Evolutionary conservation across 2,888 invertebrate species (phyloP).

Genomic region (Rhagium mordax): DNA sequence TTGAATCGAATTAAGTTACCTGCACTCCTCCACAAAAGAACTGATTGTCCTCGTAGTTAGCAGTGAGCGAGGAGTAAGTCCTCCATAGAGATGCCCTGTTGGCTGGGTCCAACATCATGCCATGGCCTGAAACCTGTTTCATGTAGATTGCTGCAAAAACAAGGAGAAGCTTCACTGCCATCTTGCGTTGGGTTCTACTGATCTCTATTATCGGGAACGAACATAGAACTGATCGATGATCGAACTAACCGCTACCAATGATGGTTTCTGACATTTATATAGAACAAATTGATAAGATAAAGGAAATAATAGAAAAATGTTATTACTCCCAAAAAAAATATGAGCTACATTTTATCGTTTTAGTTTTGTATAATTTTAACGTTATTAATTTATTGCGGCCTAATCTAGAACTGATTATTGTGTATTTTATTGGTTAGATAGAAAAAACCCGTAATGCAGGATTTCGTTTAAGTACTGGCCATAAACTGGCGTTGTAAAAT

Average conservation of each 20-base stretch:
- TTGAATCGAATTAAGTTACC: constrained; percentile 59
- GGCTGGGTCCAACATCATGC: constrained; percentile 71
- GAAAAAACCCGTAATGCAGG: background rate
- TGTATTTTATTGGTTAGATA: constrained; percentile 4
- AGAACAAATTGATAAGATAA: constrained; percentile 14
- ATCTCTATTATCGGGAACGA: background rate
- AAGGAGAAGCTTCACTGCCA: constrained; percentile 11
- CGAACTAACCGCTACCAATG: background rate
- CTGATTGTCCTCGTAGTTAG: constrained; percentile 71
- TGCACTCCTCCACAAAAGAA: constrained; percentile 71
- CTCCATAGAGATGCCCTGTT: constrained; percentile 72
- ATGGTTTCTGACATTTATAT: background rate
- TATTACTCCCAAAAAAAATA: background rate
- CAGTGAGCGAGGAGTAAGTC: constrained; percentile 66
- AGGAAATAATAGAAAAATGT: background rate
- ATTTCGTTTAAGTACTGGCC: background rate
- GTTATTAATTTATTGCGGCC: background rate
- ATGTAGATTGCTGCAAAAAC: background rate
- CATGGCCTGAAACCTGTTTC: constrained; percentile 67
- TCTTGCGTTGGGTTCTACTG: background rate
- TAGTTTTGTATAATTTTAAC: background rate
- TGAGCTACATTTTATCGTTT: background rate
- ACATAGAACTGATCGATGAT: constrained; percentile 7
- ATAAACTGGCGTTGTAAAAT: background rate
- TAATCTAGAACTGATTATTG: background rate